Base-by-base conservation (phyloP, 1,140 invertebrate species). In the Drosophila miranda region DNA sequence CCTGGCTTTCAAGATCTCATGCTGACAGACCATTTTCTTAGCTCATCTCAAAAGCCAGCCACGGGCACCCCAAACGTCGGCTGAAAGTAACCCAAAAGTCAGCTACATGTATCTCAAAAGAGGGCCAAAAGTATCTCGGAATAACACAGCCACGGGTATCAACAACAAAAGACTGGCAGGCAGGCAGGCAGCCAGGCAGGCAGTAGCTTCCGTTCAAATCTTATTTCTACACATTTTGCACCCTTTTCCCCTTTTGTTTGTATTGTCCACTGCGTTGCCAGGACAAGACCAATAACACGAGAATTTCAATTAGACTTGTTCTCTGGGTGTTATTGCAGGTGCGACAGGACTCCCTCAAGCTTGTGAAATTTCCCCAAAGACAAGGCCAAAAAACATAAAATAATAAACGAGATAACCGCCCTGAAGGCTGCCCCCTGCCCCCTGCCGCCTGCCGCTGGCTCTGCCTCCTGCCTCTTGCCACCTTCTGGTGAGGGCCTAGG, bases 231-330 rank as follows among this genome's bases (percentile, higher is more conserved):
- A 57, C 16, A 57, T 26, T 23, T 57, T 62, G 2, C n/a, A 28
- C 34, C 0, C 34, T 13, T 13, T 13, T 11, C 34, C 11, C 30
- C 48, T 21, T 26, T 13, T 21, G 14, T n/a, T 21, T 38, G 11
- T 34, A 11, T 11, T 1, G 19, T 19, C 19, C 19, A 19, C 45
- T 14, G 21, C 28, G 53, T 49, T 48, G 34, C 61, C 45, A 34
- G 19, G 11, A 5, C 43, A 51, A 28, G 44, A 4, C 16, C 61
- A 34, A 43, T 19, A n/a, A 2, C 44, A 44, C 9, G 44, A 7
- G 26, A 56, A 69, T 56, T 68, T 43, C 19, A 56, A 56, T 69
- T 69, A 68, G 16, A 49, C 30, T 16, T 70, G 67, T 52, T 19
- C 11, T 28, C 30, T 19, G 16, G 16, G 21, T 52, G 69, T 55